Percentiles rank a stretch among this genome's conserved stretches.
Evolutionary conservation across 2,888 invertebrate species (phyloP).

Genomic region (Agrypnus murinus): DNA sequence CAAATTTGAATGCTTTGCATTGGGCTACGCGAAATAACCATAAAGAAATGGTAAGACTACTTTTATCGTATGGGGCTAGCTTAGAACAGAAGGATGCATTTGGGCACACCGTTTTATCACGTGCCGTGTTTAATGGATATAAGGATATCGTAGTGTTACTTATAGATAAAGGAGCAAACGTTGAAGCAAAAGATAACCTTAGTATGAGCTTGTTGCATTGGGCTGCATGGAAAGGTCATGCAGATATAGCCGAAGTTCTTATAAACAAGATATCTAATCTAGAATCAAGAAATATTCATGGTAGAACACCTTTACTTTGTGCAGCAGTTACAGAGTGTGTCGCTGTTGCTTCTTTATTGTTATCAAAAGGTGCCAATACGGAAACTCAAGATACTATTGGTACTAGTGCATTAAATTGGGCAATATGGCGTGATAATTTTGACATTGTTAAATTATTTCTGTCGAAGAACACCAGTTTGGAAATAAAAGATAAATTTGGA

Average conservation of each 20-base stretch:
- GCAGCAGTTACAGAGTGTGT: not conserved
- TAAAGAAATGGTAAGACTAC: not conserved
- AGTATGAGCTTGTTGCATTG: no score
- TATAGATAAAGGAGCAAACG: slow-evolving; percentile 73
- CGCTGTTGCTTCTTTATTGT: not conserved
- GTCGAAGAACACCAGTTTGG: not conserved
- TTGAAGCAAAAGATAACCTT: slow-evolving; percentile 76
- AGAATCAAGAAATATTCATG: not conserved
- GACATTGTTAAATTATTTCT: not conserved
- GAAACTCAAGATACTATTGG: not conserved
- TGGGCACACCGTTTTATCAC: not conserved
- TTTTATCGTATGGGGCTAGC: not conserved
- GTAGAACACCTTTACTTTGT: not conserved
- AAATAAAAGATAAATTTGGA: not conserved
- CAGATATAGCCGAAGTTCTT: not conserved
- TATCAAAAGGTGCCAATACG: not conserved
- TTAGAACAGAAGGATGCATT: not conserved
- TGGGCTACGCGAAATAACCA: not conserved
- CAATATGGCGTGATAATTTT: not conserved
- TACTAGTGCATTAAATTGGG: not conserved
- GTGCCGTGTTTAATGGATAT: not conserved
- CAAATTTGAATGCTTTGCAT: not conserved
- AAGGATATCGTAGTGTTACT: no score
- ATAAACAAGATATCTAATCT: not conserved
- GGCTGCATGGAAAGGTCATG: not conserved